Evolutionary conservation across 2,797 vertebrate genomes (phyloP), one percentile per base, ranked within the genome.

Genomic region (Paguma larvata): DNA sequence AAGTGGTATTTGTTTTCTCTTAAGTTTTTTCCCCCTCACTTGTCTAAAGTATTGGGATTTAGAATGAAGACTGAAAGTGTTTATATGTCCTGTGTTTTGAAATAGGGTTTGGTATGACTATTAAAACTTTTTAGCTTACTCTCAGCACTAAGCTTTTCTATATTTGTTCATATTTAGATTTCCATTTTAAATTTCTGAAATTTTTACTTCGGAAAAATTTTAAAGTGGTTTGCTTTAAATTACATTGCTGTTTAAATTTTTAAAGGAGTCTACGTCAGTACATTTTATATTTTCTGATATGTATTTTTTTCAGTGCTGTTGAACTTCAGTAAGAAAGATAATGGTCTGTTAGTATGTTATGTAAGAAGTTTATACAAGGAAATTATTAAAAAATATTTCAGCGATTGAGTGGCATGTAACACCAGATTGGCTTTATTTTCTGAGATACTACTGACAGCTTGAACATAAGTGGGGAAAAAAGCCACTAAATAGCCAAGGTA

Each of bases 151-250:
- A 89, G 23, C 30, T 94, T 95, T 91, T 92, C 16, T 85, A 3
- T 94, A 85, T 73, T 95, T 91, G 62, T 77, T 89, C 41, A 34
- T 68, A 12, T 95, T 91, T 23, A 65, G 30, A 48, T 93, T 96
- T 93, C 44, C 53, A 91, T 94, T 91, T 94, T 73, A 97, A 82
- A 94, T 91, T 93, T 88, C 23, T 85, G 15, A 68, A 95, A 88
- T 78, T 68, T 95, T 96, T 95, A 92, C 25, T 91, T 92, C 10
- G 63, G 16, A 70, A 83, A 82, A 86, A 18, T 56, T 92, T 79
- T 48, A 5, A 65, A 92, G 62, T 92, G 21, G 3, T 70, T 87
- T 72, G 46, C 80, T 89, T 41, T 85, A 86, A 89, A 82, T 92
- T 3, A 34, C 21, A 70, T 82, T 90, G 15, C 51, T 92, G 19